Conservation (phyloP, 2,113 vertebrate genomes). For the Leucosticte australis region DNA sequence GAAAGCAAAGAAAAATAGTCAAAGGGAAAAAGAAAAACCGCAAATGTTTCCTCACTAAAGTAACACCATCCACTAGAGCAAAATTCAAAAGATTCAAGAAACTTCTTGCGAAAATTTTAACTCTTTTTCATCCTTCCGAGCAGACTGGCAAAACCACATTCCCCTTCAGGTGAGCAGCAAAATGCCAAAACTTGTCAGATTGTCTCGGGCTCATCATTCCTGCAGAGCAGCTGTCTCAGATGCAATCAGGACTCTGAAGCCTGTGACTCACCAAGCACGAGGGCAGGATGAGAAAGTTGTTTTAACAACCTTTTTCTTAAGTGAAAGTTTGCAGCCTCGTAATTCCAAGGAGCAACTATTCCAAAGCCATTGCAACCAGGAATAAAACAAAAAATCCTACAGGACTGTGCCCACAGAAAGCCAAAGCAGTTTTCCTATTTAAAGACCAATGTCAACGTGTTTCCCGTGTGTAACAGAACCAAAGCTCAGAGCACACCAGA, state of each 20-base stretch:
- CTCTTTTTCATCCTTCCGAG: not conserved
- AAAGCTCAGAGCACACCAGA: not conserved
- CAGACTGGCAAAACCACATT: not conserved
- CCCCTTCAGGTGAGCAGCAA: not conserved
- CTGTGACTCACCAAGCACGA: not conserved
- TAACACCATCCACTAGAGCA: not conserved
- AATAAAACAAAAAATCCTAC: not conserved
- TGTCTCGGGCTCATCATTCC: not conserved
- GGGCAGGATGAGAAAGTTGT: not conserved
- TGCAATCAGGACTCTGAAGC: not conserved
- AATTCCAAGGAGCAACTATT: not conserved
- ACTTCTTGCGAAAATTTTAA: not conserved
- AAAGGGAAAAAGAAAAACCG: not conserved
- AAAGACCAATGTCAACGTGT: not conserved
- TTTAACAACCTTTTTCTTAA: not conserved
- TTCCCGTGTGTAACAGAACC: not conserved
- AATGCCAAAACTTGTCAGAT: not conserved
- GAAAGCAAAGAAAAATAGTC: not conserved
- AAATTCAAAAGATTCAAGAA: not conserved
- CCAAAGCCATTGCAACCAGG: fast-evolving
- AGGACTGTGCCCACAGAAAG: not conserved
- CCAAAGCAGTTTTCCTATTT: not conserved
- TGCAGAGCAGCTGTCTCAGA: not conserved
- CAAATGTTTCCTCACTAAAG: not conserved
- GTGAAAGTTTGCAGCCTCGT: not conserved